Base-by-base conservation (phyloP, 2,888 invertebrate species). In the Acrobasis repandana region DNA sequence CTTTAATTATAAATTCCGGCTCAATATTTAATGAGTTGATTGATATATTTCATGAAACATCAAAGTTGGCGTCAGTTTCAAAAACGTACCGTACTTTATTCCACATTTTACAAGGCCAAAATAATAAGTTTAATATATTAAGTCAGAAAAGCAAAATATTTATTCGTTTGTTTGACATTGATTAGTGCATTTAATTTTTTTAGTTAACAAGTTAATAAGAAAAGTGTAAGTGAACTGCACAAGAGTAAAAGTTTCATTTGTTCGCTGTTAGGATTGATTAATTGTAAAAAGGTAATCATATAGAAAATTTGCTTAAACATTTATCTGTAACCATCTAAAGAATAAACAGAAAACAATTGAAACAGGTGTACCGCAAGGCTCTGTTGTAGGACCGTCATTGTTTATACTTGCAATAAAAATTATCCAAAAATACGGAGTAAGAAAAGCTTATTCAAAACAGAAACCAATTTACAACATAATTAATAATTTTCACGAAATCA, bases 121-220 rank as follows among this genome's bases (percentile, higher is more conserved):
- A 51, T 34, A 34, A 51, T 51, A 51, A 15, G 8, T 51, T 34
- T 9, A 14, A 15, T 34, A 15, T 34, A 51, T 9, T 50, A 50
- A 2, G 4, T 28, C 14, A 1, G 28, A 14, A 28, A 28, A 28
- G 1, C 11, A 50, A 50, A 28, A 28, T 20, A 49, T 49, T 50
- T 50, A 20, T 4, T 11, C 34, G 33, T 51, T 38, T 20, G 1
- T 52, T 54, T 54, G 20, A 16, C 36, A 56, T 56, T 36, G 54
- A 38, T 38, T 18, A 1, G 16, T 54, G 38, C 38, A 54, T 34
- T 54, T 18, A 18, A 52, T 38, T 34, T 33, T n/a, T 9, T 51
- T 14, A 2, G 4, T 46, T 3, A 46, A 46, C n/a, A n/a, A 3
- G 11, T 5, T 15, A 46, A n/a, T 47, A 47, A 47, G 2, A n/a